Evolutionary conservation across 30 jellyfish, hydroid and myxozoan genomes (phyloP).

Genomic region (Pseudorhiza aurosa): DNA sequence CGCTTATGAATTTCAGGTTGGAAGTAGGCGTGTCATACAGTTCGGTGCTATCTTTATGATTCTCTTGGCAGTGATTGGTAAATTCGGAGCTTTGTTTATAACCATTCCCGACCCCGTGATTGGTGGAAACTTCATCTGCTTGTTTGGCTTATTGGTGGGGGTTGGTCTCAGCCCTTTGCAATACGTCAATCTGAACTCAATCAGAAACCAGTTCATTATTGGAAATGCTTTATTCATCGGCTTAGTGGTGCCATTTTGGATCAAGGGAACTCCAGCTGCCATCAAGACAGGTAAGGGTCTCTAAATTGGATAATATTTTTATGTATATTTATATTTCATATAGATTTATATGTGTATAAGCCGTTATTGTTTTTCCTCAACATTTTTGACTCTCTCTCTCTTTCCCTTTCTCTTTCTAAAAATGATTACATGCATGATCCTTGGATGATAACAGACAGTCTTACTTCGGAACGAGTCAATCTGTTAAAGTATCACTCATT

Average conservation of each 20-base stretch:
- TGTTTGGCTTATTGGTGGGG: conserved; percentile 93
- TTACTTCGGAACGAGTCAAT: too few species aligned
- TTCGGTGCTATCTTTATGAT: conserved; percentile 88
- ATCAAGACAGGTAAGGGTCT: conserved; percentile 62
- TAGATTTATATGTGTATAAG: background rate
- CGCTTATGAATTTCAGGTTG: too few species aligned
- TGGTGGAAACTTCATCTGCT: conserved; percentile 85
- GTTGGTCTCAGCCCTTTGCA: conserved; percentile 90
- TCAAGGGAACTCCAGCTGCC: conserved; percentile 35
- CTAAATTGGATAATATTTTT: too few species aligned
- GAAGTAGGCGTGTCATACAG: conserved; percentile 91
- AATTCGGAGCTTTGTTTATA: conserved; percentile 92
- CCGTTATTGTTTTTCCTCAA: too few species aligned
- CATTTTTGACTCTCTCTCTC: too few species aligned
- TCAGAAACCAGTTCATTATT: conserved; percentile 82
- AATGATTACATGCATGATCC: too few species aligned
- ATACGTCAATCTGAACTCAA: conserved; percentile 73
- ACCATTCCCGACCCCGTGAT: conserved; percentile 94
- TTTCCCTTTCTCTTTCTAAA: too few species aligned
- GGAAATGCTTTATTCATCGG: conserved; percentile 85
- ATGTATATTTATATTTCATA: background rate
- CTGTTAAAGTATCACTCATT: too few species aligned
- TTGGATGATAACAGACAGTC: too few species aligned
- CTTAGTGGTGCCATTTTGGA: conserved; percentile 89
- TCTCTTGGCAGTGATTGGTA: conserved; percentile 73